These are phyloP conservation scores for Parnassius apollo DNA, from an alignment of 2,888 invertebrate species.

Conservation along the genomic window DNA sequence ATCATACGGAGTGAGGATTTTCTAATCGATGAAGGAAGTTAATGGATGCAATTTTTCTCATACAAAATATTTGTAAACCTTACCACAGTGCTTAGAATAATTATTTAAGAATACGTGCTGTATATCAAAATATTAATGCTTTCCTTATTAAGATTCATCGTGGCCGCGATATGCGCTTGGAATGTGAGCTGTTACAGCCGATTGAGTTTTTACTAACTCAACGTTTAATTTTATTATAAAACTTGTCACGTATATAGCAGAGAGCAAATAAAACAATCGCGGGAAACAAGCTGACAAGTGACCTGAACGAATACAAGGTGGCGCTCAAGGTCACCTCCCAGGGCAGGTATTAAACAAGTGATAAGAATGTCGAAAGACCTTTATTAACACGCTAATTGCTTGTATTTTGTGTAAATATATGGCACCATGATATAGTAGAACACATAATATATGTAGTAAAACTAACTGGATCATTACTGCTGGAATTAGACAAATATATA, in stretches of 20 bases:
- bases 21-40: too few species aligned
- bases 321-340: constrained; percentile 20
- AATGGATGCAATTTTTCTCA: too few species aligned
- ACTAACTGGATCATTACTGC: too few species aligned
- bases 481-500: too few species aligned
- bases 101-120: not conserved
- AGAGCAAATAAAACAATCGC: constrained; percentile 24
- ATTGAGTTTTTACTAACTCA: constrained; percentile 17
- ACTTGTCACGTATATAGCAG: constrained; percentile 23
- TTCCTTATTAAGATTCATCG: not conserved
- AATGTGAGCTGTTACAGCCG: constrained; percentile 4
- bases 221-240: constrained; percentile 21
- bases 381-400: constrained; percentile 4
- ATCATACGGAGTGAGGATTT: too few species aligned
- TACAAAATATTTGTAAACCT: too few species aligned
- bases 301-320: constrained; percentile 24
- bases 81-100: not conserved
- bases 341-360: constrained; percentile 20
- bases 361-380: constrained; percentile 3
- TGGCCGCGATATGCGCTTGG: not conserved
- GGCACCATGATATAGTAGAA: too few species aligned
- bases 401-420: not conserved
- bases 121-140: constrained; percentile 5
- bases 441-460: too few species aligned
- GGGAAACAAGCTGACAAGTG: constrained; percentile 18